phyloP scores from a whole-genome alignment of 2,113 vertebrate genomes.

The Campylomormyrus numenius region DNA sequence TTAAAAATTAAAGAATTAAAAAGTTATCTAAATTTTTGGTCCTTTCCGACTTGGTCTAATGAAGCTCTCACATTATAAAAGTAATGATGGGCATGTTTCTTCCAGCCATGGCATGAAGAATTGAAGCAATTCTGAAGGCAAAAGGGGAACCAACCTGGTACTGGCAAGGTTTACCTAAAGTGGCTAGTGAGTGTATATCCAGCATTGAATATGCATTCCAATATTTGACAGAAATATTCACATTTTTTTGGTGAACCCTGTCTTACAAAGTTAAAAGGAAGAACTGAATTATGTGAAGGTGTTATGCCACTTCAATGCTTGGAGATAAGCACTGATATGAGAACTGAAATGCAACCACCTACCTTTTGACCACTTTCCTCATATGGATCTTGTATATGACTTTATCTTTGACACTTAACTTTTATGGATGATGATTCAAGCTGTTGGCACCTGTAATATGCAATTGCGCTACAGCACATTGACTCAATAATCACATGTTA shows the following conservation, averaged over 20 bases:
- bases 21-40: no score
- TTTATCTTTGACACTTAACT: background rate
- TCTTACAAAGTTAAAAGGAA: background rate
- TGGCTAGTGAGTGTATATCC: background rate
- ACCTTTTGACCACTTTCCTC: background rate
- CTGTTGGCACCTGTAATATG: background rate
- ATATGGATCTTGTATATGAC: background rate
- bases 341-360: background rate
- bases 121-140: background rate
- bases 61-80: background rate
- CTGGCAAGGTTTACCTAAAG: background rate
- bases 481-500: background rate
- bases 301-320: background rate
- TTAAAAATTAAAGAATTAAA: background rate
- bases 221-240: background rate
- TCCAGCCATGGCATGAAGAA: background rate
- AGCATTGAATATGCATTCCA: background rate
- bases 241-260: background rate
- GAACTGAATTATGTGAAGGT: background rate
- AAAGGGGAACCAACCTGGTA: background rate
- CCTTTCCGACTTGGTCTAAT: background rate
- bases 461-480: background rate
- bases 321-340: background rate
- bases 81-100: background rate
- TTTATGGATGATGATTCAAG: background rate